Base-by-base conservation (phyloP, 2,797 vertebrate species). In the Chelidonichthys spinosus region DNA sequence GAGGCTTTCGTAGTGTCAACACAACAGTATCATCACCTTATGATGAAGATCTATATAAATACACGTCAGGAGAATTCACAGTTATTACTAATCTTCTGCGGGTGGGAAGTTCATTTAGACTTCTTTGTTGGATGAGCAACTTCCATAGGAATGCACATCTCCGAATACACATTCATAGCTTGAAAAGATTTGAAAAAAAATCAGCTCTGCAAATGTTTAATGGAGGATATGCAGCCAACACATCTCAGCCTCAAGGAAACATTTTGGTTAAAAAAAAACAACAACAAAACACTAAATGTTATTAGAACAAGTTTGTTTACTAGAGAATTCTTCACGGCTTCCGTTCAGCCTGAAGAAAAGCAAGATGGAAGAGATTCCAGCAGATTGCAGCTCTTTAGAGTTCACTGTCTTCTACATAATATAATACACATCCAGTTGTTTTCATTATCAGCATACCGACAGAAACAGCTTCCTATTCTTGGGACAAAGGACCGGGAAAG, bases 221-320 rank as follows among this genome's bases (percentile, higher is more conserved):
- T 33, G 32, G 13, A 56, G 25, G 11, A 74, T 62, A 63, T 59
- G 7, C 14, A 40, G 39, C 35, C 3, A 4, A 52, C 32, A 3
- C 7, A 15, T 50, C 54, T 4, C 10, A 44, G 58, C 42, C 43
- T 72, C 37, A 33, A 52, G 54, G 63, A 69, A 32, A 52, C 50
- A 33, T 53, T 69, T 54, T 49, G 10, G 13, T 49, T 25, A 25
- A 25, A 25, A 25, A 25, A 25, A 25, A 25, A 25, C 25, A 25
- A 25, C 25, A 25, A 17, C 18, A 7, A 55, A 36, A 65, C 44
- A 32, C 17, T 63, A 14, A 73, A 71, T 65, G 44, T 59, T 81
- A 78, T 72, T 35, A 72, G 14, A 37, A 33, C 3, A 56, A 37
- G n/a, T 74, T 67, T 76, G 63, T 74, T 84, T 63, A 50, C n/a